Evolutionary conservation across 2,113 vertebrate genomes (phyloP), one percentile per base, ranked within the genome.

Genomic region (Oplegnathus fasciatus): DNA sequence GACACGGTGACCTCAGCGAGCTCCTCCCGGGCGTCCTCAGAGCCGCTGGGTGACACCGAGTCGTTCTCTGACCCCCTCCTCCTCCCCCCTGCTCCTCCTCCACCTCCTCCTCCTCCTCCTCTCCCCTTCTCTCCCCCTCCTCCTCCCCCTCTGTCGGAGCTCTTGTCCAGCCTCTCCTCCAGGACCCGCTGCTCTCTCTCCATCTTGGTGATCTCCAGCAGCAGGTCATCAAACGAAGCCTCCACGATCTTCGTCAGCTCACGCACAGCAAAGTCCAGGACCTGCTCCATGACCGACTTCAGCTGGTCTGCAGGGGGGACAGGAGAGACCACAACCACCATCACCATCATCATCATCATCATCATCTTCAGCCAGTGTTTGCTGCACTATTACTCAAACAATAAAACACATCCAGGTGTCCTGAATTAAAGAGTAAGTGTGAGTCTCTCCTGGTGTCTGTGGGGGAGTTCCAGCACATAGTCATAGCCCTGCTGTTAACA

Each of bases 201-300:
- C 86, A 95, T 95, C 87, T 95, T 94, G 48, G 90, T 92, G 86
- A 96, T 91, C 82, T 96, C 96, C 89, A 94, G 90, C 57, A 96
- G 92, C 30, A 96, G 93, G 93, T 96, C 95, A 0, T 96, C 96
- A 0, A 95, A 96, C 13, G 95, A 95, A 7, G 95, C 95, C 85
- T 96, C 95, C 68, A 96, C 96, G 18, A 96, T 95, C 89, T 95
- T 96, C 0, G 92, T 95, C 72, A 96, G 90, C 86, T 96, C 95
- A 0, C 88, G 90, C 37, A 95, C 83, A 0, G 95, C 95, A 0
- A 95, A 95, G 20, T 95, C 92, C 90, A 96, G 88, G 1, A 96
- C 96, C 66, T 91, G 94, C 69, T 96, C 93, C 96, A 96, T 95
- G 28, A 95, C 96, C 0, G 66, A 57, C 88, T 95, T 96, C 71